These are phyloP conservation scores for Eilema sororculum DNA, from an alignment of 2,888 invertebrate genomes.

Conservation along the genomic window DNA sequence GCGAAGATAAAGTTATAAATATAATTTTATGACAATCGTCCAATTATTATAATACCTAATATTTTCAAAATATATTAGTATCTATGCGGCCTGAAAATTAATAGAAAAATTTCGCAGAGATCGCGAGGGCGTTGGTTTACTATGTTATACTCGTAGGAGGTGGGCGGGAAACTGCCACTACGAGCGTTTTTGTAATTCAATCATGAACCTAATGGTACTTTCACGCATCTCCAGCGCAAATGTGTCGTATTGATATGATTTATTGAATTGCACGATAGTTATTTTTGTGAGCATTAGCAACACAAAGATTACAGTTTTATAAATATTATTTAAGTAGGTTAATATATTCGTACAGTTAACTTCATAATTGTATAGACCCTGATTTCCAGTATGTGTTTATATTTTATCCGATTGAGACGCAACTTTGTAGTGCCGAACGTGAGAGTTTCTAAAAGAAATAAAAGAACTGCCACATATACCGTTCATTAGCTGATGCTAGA, in stretches of 20 bases:
- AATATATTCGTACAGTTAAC: background rate
- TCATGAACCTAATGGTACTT: conserved; percentile 18
- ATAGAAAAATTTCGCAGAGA: conserved; percentile 6
- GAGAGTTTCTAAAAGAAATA: background rate
- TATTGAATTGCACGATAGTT: conserved; percentile 6
- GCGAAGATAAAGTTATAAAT: conserved; percentile 4
- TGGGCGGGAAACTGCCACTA: conserved; percentile 24
- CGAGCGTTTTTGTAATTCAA: conserved; percentile 23
- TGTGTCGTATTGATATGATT: conserved; percentile 17
- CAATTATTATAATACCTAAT: conserved; percentile 15
- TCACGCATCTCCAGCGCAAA: conserved; percentile 15
- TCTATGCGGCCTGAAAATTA: conserved; percentile 12
- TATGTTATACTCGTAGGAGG: conserved; percentile 19
- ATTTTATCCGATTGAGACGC: background rate
- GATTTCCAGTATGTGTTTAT: background rate
- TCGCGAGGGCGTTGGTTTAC: conserved; percentile 25
- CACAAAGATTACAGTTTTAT: background rate
- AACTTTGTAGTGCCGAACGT: background rate
- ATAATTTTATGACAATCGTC: conserved; percentile 6
- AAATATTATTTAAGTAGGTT: conserved; percentile 6
- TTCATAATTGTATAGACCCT: background rate
- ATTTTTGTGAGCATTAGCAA: conserved; percentile 5
- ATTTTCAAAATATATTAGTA: conserved; percentile 15
- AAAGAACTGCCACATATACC: background rate
- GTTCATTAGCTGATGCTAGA: background rate